These are phyloP conservation scores for Drosophila kambysellisi DNA, from an alignment of 2,888 invertebrate species.

Conservation along the genomic window DNA sequence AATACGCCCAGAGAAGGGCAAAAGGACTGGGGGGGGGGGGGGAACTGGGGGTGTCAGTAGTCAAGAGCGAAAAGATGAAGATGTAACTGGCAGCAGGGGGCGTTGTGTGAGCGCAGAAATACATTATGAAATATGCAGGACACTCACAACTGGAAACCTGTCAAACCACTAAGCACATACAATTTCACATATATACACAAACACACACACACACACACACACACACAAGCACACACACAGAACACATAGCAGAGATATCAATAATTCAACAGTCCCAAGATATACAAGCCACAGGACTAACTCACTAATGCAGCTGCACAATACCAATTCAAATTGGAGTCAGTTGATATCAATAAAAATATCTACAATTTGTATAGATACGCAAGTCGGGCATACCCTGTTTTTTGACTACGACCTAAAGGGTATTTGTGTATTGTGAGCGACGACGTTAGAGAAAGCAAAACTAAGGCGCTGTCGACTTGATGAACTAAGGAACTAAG, in stretches of 20 bases:
- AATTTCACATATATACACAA: slow-evolving; percentile 1
- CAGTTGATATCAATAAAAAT: slow-evolving; percentile 1
- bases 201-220: slow-evolving; percentile 7
- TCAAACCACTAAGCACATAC: slow-evolving; percentile 52
- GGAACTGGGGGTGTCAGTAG: slow-evolving; percentile 17
- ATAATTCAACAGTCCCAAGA: slow-evolving; percentile 69
- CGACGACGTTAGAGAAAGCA: slow-evolving; percentile 22
- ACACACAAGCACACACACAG: background rate
- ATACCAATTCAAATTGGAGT: slow-evolving; percentile 6
- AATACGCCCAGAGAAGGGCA: slow-evolving; percentile 10
- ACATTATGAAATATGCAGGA: slow-evolving; percentile 60
- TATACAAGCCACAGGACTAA: slow-evolving; percentile 34
- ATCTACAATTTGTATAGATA: background rate
- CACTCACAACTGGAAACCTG: slow-evolving; percentile 55
- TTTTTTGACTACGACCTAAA: background rate
- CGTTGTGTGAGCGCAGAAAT: slow-evolving; percentile 44
- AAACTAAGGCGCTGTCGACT: slow-evolving; percentile 45
- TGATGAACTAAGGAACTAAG: slow-evolving; percentile 77
- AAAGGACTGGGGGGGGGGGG: slow-evolving; percentile 1
- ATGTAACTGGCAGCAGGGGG: background rate
- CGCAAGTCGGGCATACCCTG: slow-evolving; percentile 6
- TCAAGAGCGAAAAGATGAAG: slow-evolving; percentile 7
- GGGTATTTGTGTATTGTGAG: slow-evolving; percentile 17
- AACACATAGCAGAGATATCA: slow-evolving; percentile 56
- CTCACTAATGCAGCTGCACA: background rate